Evolutionary conservation across 1,140 invertebrate species (phyloP).

Genomic region (Drosophila leontia): DNA sequence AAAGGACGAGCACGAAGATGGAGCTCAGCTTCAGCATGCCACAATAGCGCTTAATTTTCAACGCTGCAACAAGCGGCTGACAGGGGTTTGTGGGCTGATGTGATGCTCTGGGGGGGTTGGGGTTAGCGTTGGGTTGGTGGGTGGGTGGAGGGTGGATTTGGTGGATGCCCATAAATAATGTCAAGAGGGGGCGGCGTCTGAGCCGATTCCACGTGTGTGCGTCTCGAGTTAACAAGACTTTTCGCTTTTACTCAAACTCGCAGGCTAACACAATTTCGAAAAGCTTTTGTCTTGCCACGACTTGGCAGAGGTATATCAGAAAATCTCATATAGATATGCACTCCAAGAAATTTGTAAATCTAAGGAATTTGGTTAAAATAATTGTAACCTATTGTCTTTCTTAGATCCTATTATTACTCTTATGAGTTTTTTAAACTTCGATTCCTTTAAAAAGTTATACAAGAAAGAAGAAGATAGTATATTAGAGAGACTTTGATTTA

Average conservation of each 20-base stretch:
- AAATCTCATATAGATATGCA: constrained; percentile 25
- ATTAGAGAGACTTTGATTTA: too few species aligned
- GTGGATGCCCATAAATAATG: constrained; percentile 57
- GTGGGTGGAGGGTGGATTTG: background rate
- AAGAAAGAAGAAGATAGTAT: too few species aligned
- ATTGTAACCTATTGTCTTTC: background rate
- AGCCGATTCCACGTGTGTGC: constrained; percentile 26
- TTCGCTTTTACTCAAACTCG: constrained; percentile 70
- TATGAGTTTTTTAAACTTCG: too few species aligned
- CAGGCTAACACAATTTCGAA: constrained; percentile 61
- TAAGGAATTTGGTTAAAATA: background rate
- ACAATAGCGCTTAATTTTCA: constrained; percentile 79
- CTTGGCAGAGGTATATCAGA: constrained; percentile 22
- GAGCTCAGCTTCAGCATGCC: constrained; percentile 50
- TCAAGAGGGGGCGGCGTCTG: constrained; percentile 11
- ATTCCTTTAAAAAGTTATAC: too few species aligned
- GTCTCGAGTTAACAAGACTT: constrained; percentile 73
- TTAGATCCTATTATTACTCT: too few species aligned
- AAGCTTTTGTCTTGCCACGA: constrained; percentile 51
- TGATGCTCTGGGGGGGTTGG: constrained; percentile 1
- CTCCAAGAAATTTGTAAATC: constrained; percentile 15
- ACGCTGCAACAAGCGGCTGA: constrained; percentile 57
- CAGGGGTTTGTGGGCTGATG: constrained; percentile 12
- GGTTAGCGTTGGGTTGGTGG: background rate
- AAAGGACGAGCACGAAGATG: constrained; percentile 5